phyloP scores from a whole-genome alignment of 2,888 invertebrate genomes.

The Eristalinus sepulchralis region DNA sequence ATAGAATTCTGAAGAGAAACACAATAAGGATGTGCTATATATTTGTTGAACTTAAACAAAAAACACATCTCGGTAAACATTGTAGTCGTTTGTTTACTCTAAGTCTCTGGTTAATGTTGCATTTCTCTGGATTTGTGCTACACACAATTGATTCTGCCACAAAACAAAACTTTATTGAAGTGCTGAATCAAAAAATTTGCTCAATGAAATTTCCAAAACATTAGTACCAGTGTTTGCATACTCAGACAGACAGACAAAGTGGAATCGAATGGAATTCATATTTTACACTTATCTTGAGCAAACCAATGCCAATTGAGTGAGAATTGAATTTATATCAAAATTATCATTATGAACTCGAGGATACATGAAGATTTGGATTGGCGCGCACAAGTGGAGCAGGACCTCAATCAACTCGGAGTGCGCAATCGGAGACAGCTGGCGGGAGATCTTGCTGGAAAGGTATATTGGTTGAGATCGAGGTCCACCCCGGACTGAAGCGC shows the following conservation, averaged over 20 bases:
- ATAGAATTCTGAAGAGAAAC: too few relatives aligned
- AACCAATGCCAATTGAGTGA: not conserved
- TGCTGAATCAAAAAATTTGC: constrained; percentile 29
- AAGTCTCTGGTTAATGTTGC: constrained; percentile 31
- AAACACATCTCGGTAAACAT: not conserved
- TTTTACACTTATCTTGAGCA: not conserved
- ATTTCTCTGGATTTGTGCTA: not conserved
- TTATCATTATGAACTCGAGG: not conserved
- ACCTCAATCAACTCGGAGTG: too few relatives aligned
- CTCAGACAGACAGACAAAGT: not conserved
- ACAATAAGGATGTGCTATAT: not conserved
- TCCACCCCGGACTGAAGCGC: too few relatives aligned
- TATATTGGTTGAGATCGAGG: too few relatives aligned
- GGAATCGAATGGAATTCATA: not conserved
- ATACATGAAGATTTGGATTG: too few relatives aligned
- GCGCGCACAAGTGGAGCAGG: too few relatives aligned
- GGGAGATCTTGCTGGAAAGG: too few relatives aligned
- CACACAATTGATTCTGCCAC: constrained; percentile 9
- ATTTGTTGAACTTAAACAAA: not conserved
- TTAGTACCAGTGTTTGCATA: not conserved
- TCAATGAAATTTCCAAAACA: constrained; percentile 2
- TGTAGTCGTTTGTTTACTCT: constrained; percentile 9
- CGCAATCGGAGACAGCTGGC: too few relatives aligned
- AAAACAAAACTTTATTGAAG: constrained; percentile 22
- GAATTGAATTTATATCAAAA: not conserved